Base-by-base conservation (phyloP, 2,113 vertebrate genomes). In the Puntigrus tetrazona region DNA sequence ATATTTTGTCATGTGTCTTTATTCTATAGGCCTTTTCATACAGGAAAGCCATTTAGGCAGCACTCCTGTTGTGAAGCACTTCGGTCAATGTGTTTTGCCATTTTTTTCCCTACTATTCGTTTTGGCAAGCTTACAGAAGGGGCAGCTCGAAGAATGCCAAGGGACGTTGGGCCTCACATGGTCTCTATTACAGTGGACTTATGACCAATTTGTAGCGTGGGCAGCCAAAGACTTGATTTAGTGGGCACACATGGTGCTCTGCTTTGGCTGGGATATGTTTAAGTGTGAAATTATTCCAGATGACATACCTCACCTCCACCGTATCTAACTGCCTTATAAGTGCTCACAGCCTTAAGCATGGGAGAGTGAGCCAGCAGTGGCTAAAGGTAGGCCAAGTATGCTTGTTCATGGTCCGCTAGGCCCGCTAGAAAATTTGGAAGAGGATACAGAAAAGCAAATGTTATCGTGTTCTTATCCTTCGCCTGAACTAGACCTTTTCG, bases 251-350 rank as follows among this genome's bases (percentile, higher is more conserved):
- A 87, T 84, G 84, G 84, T 65, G 34, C 84, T 83, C 75, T 31
- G 82, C 80, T 83, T 82, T 70, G 84, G 83, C 86, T 86, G 85
- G 80, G 86, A 87, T 69, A 79, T 22, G 65, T 78, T 79, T 63
- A 81, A 86, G 88, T 86, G 87, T 89, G 90, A 90, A 89, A 90
- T 88, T 88, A 87, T 89, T 87, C 88, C 87, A 90, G 89, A 91
- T 91, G 90, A 85, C 87, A 88, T 67, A 86, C 50, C 78, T 85
- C 50, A 86, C 87, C 81, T 85, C 76, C 55, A 87, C 70, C 84
- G 59, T 83, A 86, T 88, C 84, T 82, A 88, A 85, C 84, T 86
- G 61, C 74, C 70, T 77, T 83, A 27, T 82, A 88, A 89, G 85
- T 77, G 76, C 69, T 82, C 85, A 79, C 87, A 86, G 88, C 81